A percentile compares a stretch with the other conserved stretches of the same genome.
phyloP scores from a whole-genome alignment of 2,797 vertebrate genomes.

The Bradypodion pumilum region DNA sequence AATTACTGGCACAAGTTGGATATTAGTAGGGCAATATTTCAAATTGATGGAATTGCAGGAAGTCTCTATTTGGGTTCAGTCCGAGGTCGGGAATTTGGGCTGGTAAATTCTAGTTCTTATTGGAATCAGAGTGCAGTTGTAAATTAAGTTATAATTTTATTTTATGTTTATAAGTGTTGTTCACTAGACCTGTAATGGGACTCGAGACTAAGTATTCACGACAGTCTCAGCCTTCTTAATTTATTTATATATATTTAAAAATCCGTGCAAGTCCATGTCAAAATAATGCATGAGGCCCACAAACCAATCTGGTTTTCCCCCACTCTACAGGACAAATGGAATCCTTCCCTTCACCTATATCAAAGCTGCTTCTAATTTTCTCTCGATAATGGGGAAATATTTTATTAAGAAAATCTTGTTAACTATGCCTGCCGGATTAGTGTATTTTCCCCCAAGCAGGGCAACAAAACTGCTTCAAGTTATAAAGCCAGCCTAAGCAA shows the following conservation, averaged over 20 bases:
- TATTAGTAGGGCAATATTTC: background rate
- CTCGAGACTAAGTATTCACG: background rate
- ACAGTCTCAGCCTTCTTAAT: background rate
- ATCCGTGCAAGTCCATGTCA: background rate
- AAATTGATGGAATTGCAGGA: fast-evolving
- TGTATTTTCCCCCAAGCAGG: too few species aligned
- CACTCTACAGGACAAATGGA: too few species aligned
- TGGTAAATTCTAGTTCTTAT: fast-evolving
- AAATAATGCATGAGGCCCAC: background rate
- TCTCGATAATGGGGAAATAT: background rate
- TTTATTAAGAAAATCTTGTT: background rate
- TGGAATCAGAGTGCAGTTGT: background rate
- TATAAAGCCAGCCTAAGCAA: too few species aligned
- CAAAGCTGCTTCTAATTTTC: background rate
- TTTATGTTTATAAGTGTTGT: background rate
- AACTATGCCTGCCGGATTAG: too few species aligned
- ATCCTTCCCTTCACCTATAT: background rate
- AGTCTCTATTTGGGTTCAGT: background rate
- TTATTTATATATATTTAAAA: background rate
- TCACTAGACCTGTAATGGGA: background rate
- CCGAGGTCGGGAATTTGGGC: background rate
- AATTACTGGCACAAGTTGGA: conserved; percentile 5
- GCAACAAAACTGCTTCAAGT: too few species aligned
- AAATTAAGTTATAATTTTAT: conserved; percentile 12
- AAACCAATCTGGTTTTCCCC: background rate